phyloP scores from a whole-genome alignment of 2,888 invertebrate species.

The Hydroisotoma schaefferi region DNA sequence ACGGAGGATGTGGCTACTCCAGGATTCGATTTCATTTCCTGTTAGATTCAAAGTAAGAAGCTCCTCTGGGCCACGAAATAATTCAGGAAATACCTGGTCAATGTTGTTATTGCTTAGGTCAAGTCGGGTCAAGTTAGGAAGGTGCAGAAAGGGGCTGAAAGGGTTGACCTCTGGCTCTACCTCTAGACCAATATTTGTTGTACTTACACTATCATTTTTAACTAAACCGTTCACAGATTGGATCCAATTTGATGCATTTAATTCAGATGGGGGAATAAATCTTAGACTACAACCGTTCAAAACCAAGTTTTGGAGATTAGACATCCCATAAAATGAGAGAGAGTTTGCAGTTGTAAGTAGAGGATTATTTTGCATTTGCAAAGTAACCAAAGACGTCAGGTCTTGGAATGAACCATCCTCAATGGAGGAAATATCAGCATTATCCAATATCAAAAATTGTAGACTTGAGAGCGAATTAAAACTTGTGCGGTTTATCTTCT shows the following conservation, averaged over 20 bases:
- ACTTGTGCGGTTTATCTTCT: slow-evolving; percentile 15
- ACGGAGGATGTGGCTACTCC: slow-evolving; percentile 56
- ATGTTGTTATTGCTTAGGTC: slow-evolving; percentile 59
- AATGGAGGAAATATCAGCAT: slow-evolving; percentile 24
- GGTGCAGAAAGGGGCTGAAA: slow-evolving; percentile 28
- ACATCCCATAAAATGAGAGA: slow-evolving; percentile 33
- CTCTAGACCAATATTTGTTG: neutral
- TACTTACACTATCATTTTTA: neutral
- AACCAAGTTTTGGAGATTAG: slow-evolving; percentile 16
- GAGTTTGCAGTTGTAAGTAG: slow-evolving; percentile 7
- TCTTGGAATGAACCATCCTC: slow-evolving; percentile 32
- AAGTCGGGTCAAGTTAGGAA: slow-evolving; percentile 53
- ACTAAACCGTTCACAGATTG: no score
- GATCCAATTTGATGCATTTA: neutral
- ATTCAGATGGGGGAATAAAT: slow-evolving; percentile 6
- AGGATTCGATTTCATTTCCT: slow-evolving; percentile 58
- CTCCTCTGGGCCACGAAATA: slow-evolving; percentile 52
- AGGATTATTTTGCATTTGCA: slow-evolving; percentile 23
- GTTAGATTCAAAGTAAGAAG: slow-evolving; percentile 58
- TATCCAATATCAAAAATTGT: slow-evolving; percentile 4
- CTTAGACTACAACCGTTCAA: slow-evolving; percentile 15
- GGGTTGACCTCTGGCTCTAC: neutral
- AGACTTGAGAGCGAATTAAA: no score
- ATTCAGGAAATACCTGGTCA: slow-evolving; percentile 49
- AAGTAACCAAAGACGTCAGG: slow-evolving; percentile 6